Evolutionary conservation across 2,888 invertebrate species (phyloP).

Genomic region (Rhimphoctona megacephalus): DNA sequence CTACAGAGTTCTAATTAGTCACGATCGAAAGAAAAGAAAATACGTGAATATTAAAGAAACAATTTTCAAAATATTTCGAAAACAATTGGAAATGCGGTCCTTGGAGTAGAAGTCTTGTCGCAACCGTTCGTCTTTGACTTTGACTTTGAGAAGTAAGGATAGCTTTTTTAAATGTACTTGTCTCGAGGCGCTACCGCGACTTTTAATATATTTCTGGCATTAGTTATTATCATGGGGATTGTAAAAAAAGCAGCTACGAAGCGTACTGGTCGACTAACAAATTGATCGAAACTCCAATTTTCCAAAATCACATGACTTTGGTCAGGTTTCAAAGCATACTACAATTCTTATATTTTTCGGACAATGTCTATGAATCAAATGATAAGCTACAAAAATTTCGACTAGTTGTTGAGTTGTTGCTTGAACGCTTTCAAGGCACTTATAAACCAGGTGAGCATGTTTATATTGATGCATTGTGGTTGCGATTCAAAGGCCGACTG

Average conservation of each 20-base stretch:
- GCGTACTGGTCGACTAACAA: conserved; percentile 38
- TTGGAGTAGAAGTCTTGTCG: no score
- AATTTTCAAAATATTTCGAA: no score
- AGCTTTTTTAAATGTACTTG: no score
- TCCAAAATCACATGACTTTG: no score
- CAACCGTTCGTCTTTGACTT: no score
- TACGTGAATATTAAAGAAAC: no score
- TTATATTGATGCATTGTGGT: conserved; percentile 21
- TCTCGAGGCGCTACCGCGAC: no score
- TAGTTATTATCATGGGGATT: conserved; percentile 34
- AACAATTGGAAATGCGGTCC: no score
- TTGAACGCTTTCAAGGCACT: conserved; percentile 18
- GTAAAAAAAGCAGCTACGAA: conserved; percentile 36
- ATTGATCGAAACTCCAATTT: no score
- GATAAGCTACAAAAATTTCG: conserved; percentile 42
- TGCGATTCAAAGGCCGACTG: conserved; percentile 37
- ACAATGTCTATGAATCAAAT: conserved; percentile 34
- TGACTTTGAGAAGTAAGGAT: no score
- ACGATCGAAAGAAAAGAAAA: no score
- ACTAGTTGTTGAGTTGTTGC: conserved; percentile 19
- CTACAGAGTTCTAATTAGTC: no score
- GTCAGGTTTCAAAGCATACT: conserved; percentile 25
- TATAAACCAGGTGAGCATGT: conserved; percentile 25
- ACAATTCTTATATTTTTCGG: conserved; percentile 44
- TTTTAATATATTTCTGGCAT: conserved; percentile 26